Evolutionary conservation across 2,113 vertebrate genomes (phyloP).

Genomic region (Rhynchomys soricoides): DNA sequence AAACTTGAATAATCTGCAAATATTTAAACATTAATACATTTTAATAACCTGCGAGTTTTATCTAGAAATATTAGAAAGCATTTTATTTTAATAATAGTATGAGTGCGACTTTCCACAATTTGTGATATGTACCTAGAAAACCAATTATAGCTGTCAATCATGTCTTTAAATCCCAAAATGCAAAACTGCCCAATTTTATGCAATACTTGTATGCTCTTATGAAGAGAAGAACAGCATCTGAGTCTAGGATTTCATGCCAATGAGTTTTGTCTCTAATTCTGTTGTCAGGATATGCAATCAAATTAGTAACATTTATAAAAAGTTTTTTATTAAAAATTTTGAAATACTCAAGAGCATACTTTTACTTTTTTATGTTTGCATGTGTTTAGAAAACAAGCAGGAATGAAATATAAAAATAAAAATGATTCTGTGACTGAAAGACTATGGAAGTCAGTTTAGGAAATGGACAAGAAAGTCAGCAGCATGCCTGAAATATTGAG

Average conservation of each 20-base stretch:
- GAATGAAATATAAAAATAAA: background rate
- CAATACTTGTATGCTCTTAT: background rate
- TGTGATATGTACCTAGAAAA: background rate
- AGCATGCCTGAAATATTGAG: background rate
- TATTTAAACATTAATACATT: background rate
- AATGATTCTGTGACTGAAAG: background rate
- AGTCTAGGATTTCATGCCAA: slow-evolving; percentile 12
- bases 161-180: background rate
- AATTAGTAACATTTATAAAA: background rate
- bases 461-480: background rate
- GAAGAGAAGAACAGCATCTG: background rate
- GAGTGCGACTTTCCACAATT: background rate
- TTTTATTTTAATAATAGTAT: slow-evolving; percentile 19
- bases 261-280: background rate
- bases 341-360: background rate
- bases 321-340: background rate
- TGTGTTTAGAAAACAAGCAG: background rate
- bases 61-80: background rate
- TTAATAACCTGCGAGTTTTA: background rate
- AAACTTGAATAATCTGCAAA: background rate
- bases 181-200: slow-evolving; percentile 2
- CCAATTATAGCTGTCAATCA: background rate
- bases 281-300: background rate
- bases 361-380: background rate
- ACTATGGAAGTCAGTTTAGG: background rate